These are phyloP conservation scores for Nasua narica DNA, from an alignment of 2,797 vertebrate species.

Conservation along the genomic window DNA sequence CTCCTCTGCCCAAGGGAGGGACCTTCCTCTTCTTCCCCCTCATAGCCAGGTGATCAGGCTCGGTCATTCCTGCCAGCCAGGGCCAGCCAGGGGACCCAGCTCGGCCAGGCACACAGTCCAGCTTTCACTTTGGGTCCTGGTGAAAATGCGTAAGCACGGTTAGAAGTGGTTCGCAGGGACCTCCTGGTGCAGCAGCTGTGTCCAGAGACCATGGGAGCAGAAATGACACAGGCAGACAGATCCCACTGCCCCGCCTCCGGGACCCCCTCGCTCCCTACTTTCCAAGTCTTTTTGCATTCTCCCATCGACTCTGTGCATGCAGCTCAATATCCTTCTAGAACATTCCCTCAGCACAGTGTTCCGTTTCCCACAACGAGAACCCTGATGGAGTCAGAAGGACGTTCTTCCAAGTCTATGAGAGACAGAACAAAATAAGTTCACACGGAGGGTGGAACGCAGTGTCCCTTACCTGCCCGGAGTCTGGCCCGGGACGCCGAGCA, in stretches of 20 bases:
- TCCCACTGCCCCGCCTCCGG: not conserved
- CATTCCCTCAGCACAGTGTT: not conserved
- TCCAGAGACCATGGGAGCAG: not conserved
- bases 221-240: not conserved
- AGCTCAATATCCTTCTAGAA: not conserved
- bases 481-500: accelerated
- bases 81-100: not conserved
- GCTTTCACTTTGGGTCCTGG: not conserved
- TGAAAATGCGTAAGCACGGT: not conserved
- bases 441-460: not conserved
- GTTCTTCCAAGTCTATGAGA: not conserved
- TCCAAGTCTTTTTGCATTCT: not conserved
- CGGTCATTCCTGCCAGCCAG: not conserved
- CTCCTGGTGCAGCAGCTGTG: accelerated
- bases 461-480: not conserved
- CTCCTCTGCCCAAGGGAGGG: not conserved
- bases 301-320: not conserved
- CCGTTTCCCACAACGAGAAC: not conserved
- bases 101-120: not conserved
- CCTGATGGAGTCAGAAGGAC: not conserved
- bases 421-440: not conserved
- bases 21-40: not conserved
- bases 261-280: not conserved
- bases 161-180: not conserved
- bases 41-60: not conserved